Conservation (phyloP, 2,797 vertebrate species). For the Tapera naevia region DNA sequence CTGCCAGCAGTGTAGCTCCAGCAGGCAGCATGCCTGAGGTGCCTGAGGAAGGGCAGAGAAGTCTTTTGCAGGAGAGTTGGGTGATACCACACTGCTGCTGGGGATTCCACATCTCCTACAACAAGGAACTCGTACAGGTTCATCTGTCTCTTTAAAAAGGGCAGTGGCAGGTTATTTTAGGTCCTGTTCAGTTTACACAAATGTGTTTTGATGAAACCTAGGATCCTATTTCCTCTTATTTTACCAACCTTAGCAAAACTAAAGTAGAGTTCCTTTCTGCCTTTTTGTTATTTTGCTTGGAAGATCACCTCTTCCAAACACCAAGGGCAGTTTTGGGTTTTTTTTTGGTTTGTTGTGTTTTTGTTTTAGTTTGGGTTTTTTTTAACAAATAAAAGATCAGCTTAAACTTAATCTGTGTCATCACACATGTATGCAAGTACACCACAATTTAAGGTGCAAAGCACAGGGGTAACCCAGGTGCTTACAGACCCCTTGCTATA, state of each 20-base stretch:
- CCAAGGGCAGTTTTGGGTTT: background rate
- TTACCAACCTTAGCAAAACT: constrained; percentile 15
- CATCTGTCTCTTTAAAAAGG: background rate
- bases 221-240: constrained; percentile 14
- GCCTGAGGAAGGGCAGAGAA: background rate
- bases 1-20: rapidly evolving
- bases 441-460: background rate
- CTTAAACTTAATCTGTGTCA: background rate
- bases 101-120: background rate
- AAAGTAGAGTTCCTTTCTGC: background rate
- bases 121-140: background rate
- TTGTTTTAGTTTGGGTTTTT: background rate
- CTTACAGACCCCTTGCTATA: background rate
- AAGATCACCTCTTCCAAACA: background rate
- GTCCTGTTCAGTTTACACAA: background rate
- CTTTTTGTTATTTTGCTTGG: background rate
- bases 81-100: background rate
- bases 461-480: background rate
- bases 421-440: background rate
- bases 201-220: background rate
- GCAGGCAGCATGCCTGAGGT: background rate
- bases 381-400: background rate
- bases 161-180: background rate
- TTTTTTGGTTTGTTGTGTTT: too few species aligned
- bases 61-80: rapidly evolving